Conservation (phyloP, 2,888 invertebrate species). For the Schrankia costaestrigalis region DNA sequence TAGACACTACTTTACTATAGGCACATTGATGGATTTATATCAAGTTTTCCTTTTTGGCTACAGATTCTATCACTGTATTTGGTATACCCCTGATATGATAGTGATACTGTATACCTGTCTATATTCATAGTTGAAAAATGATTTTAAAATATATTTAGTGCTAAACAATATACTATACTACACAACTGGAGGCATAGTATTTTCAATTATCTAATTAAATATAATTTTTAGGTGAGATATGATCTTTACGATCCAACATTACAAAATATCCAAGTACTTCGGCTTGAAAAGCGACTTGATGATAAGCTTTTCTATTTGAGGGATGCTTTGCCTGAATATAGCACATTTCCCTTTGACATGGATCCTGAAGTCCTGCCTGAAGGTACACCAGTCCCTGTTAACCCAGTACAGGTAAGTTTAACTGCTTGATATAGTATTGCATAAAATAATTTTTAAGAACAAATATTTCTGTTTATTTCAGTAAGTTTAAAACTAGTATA, state of each 20-base stretch:
- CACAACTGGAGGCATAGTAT: too few species aligned
- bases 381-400: constrained; percentile 89
- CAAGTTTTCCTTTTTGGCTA: too few species aligned
- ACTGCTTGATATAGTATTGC: not conserved
- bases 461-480: too few species aligned
- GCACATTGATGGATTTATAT: too few species aligned
- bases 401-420: constrained; percentile 82
- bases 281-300: constrained; percentile 96
- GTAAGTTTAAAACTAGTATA: too few species aligned
- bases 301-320: constrained; percentile 92
- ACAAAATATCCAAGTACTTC: constrained; percentile 92
- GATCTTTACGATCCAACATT: constrained; percentile 97
- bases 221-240: constrained; percentile 80
- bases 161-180: too few species aligned
- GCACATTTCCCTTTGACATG: constrained; percentile 96
- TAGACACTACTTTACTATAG: too few species aligned
- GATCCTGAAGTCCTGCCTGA: constrained; percentile 89
- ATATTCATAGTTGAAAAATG: too few species aligned
- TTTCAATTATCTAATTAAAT: not conserved
- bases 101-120: too few species aligned
- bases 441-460: not conserved
- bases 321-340: constrained; percentile 94
- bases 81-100: too few species aligned
- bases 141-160: too few species aligned
- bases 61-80: too few species aligned